These are phyloP conservation scores for Catharus fuscescens DNA, from an alignment of 2,113 vertebrate genomes.

Conservation along the genomic window DNA sequence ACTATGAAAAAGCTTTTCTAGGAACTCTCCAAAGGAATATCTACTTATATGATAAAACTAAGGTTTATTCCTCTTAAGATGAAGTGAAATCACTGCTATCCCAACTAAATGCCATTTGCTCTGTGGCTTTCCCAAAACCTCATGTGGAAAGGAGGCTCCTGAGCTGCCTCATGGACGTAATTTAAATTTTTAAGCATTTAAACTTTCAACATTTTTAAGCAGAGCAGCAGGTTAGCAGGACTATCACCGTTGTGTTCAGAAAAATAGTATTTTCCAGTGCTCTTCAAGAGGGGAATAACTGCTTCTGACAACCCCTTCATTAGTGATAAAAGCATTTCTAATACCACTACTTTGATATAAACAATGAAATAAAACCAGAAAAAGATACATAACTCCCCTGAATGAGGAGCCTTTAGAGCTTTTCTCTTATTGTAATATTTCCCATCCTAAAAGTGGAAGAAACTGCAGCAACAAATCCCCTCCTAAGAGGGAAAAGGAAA, in stretches of 20 bases:
- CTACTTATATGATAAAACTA: not conserved
- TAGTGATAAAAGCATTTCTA: not conserved
- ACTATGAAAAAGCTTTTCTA: not conserved
- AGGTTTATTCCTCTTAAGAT: not conserved
- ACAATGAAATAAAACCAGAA: not conserved
- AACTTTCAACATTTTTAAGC: not conserved
- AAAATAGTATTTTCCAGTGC: not conserved
- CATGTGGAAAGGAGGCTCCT: not conserved
- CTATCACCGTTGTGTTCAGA: not conserved
- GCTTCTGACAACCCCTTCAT: not conserved
- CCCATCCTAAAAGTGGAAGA: not conserved
- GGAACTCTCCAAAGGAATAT: not conserved
- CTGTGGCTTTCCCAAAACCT: not conserved
- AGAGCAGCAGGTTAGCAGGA: slow-evolving; percentile 56
- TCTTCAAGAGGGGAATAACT: not conserved
- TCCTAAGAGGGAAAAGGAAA: not conserved
- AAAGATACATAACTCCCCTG: not conserved
- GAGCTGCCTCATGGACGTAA: not conserved
- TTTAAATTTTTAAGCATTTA: slow-evolving; percentile 3
- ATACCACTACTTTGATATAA: not conserved
- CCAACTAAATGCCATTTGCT: not conserved
- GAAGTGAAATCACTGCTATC: not conserved
- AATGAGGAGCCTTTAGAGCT: not conserved
- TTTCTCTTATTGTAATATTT: not conserved
- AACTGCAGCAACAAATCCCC: not conserved